Percentiles rank a stretch among this genome's conserved stretches.
phyloP scores from a whole-genome alignment of 2,888 invertebrate genomes.

The Catocala fraxini region DNA sequence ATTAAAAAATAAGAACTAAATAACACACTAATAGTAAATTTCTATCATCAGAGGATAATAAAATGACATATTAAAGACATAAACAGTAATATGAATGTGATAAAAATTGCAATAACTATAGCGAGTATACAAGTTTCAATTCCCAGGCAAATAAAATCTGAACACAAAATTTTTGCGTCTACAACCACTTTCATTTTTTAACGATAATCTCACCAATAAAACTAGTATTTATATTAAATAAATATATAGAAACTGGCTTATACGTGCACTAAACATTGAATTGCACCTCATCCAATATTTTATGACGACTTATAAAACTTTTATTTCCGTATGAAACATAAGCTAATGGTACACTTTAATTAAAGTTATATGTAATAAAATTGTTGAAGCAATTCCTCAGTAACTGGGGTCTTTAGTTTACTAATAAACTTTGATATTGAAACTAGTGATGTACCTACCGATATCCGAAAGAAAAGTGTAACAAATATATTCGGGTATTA shows the following conservation, averaged over 20 bases:
- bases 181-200: slow-evolving; percentile 23
- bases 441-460: not conserved
- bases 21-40: too few species aligned
- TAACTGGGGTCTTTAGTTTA: slow-evolving; percentile 6
- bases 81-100: too few species aligned
- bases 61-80: too few species aligned
- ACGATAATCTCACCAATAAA: slow-evolving; percentile 19
- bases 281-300: slow-evolving; percentile 26
- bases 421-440: slow-evolving; percentile 19
- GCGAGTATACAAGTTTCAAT: not conserved
- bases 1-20: too few species aligned
- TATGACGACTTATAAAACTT: slow-evolving; percentile 28
- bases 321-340: slow-evolving; percentile 36
- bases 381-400: slow-evolving; percentile 26
- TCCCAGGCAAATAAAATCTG: not conserved
- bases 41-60: too few species aligned
- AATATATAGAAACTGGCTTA: slow-evolving; percentile 34
- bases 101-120: too few species aligned
- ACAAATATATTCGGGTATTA: too few species aligned
- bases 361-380: slow-evolving; percentile 43
- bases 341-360: slow-evolving; percentile 37
- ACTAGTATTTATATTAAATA: slow-evolving; percentile 31
- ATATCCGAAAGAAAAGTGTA: not conserved
- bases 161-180: not conserved
- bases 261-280: slow-evolving; percentile 20